A percentile compares a stretch with the other conserved stretches of the same genome.
Conservation (phyloP, 2,797 vertebrate species). For the Pipistrellus kuhlii region DNA sequence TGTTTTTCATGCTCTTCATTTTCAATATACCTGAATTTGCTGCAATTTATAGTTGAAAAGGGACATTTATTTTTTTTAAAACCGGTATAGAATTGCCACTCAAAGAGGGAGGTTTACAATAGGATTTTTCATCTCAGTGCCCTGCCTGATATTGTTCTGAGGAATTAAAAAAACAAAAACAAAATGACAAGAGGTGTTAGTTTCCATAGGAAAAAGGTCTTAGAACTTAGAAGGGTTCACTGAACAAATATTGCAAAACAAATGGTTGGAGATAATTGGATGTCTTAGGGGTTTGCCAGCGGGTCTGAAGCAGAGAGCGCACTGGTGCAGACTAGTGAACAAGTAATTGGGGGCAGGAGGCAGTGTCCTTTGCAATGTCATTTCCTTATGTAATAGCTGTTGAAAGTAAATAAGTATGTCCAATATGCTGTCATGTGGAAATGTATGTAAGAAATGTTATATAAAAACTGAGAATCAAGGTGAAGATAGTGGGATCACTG, state of each 20-base stretch:
- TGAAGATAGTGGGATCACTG: background rate
- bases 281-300: constrained; percentile 36
- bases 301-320: constrained; percentile 16
- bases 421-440: background rate
- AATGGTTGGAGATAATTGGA: constrained; percentile 44
- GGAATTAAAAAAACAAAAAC: constrained; percentile 28
- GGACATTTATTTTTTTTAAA: constrained; percentile 69
- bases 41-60: constrained; percentile 71
- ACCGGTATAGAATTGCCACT: constrained; percentile 46
- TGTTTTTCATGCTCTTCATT: constrained; percentile 54
- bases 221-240: constrained; percentile 67
- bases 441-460: background rate
- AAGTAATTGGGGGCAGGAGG: background rate
- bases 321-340: constrained; percentile 40
- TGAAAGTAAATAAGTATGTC: background rate
- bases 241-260: constrained; percentile 22
- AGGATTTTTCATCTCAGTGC: constrained; percentile 52
- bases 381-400: background rate
- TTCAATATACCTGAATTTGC: constrained; percentile 72
- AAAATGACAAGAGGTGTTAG: constrained; percentile 61
- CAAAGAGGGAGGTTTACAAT: constrained; percentile 62
- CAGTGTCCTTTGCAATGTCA: background rate
- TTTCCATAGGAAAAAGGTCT: constrained; percentile 63
- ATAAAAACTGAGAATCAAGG: background rate
- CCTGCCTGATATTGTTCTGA: constrained; percentile 36